Base-by-base conservation (phyloP, 2,888 invertebrate species). In the Caenorhabditis parvicauda region DNA sequence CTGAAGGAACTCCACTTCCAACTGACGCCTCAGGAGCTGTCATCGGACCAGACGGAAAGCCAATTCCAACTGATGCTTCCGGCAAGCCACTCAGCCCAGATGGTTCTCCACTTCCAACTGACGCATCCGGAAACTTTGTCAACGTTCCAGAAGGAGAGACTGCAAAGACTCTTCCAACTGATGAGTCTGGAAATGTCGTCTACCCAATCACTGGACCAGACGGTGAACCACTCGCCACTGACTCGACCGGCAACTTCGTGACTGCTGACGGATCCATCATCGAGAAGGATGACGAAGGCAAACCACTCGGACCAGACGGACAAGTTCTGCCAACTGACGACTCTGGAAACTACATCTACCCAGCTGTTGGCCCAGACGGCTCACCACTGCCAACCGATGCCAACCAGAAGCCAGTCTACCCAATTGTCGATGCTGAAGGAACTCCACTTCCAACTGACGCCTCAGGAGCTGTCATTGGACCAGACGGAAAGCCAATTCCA, bases 301-400 rank as follows among this genome's bases (percentile, higher is more conserved):
- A 41, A 32, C 66, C 66, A 14, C 37, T 63, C 14, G 59, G 45
- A 14, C 52, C 55, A 14, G 52, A 62, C 37, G 59, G 66, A 9
- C 38, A 49, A 19, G 27, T 50, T 14, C 49, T 65, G n/a, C 61
- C 64, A 14, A 67, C 60, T 9, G 59, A 72, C 35, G 29, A 28
- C n/a, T 37, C 51, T n/a, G 71, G 71, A 28, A 51, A 65, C 7
- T 71, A 52, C 45, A 47, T 71, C 27, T 67, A 65, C 38, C 50
- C 52, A 21, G 56, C 41, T 9, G 41, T 64, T 24, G 71, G 56
- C 19, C 44, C 63, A 22, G 72, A 73, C 38, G 57, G 59, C 14
- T 17, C 35, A 27, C 44, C 54, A 5, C 35, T 65, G 12, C 62
- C 65, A 38, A 68, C 68, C 0, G 68, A 68, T 51, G 41, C 64